These are phyloP conservation scores for Colistium nudipinnis DNA, from an alignment of 2,113 vertebrate genomes.

Conservation along the genomic window DNA sequence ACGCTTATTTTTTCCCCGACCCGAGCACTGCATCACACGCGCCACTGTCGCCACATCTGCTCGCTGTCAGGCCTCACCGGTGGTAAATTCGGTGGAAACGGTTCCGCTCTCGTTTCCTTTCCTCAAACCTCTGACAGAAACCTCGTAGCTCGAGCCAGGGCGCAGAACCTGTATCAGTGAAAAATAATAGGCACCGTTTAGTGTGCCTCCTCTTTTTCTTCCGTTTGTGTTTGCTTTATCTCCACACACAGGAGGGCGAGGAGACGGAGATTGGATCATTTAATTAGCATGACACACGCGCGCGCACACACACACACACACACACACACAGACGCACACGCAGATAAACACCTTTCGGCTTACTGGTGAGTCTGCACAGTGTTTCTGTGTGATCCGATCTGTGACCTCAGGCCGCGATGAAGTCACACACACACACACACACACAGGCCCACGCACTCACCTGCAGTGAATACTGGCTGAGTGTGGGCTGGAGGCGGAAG, in stretches of 20 bases:
- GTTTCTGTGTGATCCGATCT: conserved; percentile 21
- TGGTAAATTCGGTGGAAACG: conserved; percentile 87
- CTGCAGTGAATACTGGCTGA: conserved; percentile 97
- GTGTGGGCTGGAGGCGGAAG: conserved; percentile 92
- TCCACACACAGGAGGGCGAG: conserved; percentile 46
- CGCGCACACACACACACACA: conserved; percentile 54
- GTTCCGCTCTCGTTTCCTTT: conserved; percentile 88
- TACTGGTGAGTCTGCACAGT: neutral
- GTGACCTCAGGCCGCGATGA: conserved; percentile 1
- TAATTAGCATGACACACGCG: conserved; percentile 30
- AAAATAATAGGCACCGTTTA: conserved; percentile 8
- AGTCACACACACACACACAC: conserved; percentile 1
- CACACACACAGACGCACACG: neutral
- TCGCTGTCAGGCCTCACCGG: conserved; percentile 85
- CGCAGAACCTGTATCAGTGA: conserved; percentile 84
- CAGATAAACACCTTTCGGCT: conserved; percentile 23
- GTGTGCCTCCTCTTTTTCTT: conserved; percentile 28
- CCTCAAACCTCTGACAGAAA: conserved; percentile 87
- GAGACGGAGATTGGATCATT: conserved; percentile 41
- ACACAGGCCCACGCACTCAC: conserved; percentile 61
- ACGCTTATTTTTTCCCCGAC: conserved; percentile 28
- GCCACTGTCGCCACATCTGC: conserved; percentile 57
- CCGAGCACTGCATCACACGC: conserved; percentile 24
- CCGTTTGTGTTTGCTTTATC: conserved; percentile 46
- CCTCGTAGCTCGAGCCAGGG: conserved; percentile 89